Evolutionary conservation across 2,797 vertebrate species (phyloP), one percentile per base, ranked within the genome.

Genomic region (Lophius americanus): DNA sequence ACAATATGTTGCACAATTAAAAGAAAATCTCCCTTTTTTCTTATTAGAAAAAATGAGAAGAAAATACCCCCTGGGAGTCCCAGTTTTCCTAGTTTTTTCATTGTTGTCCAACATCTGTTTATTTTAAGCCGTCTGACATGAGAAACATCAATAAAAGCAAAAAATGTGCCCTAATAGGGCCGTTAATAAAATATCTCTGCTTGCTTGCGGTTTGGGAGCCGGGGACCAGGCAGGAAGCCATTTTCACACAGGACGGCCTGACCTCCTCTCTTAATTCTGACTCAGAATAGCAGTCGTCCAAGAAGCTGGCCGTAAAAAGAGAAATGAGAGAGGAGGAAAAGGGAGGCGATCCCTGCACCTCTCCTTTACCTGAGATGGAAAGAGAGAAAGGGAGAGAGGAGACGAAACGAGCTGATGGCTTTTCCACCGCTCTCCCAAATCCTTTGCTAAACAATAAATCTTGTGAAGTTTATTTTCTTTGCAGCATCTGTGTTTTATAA

Each of bases 401-500:
- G 39, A 59, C 53, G 23, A 44, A 63, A 58, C 36, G 14, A 64
- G 36, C 90, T 95, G 95, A 96, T 97, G 94, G 84, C 92, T 97
- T 98, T 97, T 96, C 96, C 96, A 97, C 94, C 89, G 92, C 89
- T 93, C 93, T 87, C 78, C 73, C 9, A 85, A 92, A 92, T 94
- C 92, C 94, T 94, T 94, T 92, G 92, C 91, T 94, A 93, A 79
- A 78, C 94, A 92, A 90, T 96, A 96, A 96, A 98, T 97, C 96
- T 95, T 92, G 83, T 77, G 79, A 93, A 94, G 95, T 96, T 96
- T 97, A 95, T 97, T 98, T 98, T 96, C 93, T 92, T 96, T 96
- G 91, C 94, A 96, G 95, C 95, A 96, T 98, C 96, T 97, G 96
- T 95, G 93, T 98, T 97, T 97, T 98, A 96, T 96, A 97, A 96